Evolutionary conservation across 92 coral and sea anemone genomes (phyloP).

Genomic region (Actinostola sp.): DNA sequence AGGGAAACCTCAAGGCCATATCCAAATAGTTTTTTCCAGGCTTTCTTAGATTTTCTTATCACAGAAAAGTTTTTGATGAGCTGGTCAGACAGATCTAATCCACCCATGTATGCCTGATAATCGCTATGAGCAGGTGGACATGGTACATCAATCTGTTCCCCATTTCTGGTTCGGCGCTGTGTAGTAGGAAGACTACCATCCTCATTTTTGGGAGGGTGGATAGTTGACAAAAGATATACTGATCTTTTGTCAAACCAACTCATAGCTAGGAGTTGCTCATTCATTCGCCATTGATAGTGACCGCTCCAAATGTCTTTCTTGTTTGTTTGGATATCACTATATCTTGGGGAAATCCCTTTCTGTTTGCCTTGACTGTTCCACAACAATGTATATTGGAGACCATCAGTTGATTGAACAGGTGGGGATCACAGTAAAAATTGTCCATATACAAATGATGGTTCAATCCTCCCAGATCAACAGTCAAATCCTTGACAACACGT

Average conservation of each 20-base stretch:
- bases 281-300: constrained; percentile 25
- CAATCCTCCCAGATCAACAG: constrained; percentile 7
- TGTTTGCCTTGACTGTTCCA: constrained; percentile 41
- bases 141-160: not conserved
- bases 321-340: constrained; percentile 2
- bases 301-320: constrained; percentile 22
- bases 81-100: constrained; percentile 40
- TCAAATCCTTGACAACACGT: constrained; percentile 50
- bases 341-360: constrained; percentile 53
- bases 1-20: constrained; percentile 46
- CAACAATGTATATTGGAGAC: constrained; percentile 29
- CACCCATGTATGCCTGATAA: constrained; percentile 33
- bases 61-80: constrained; percentile 36
- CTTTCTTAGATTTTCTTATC: constrained; percentile 38
- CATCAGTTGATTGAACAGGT: constrained; percentile 42
- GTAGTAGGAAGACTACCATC: not conserved
- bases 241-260: constrained; percentile 44
- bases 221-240: constrained; percentile 47
- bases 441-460: constrained; percentile 50
- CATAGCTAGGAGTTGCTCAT: constrained; percentile 28
- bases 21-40: constrained; percentile 50
- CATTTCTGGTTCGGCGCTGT: not conserved
- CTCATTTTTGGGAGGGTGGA: constrained; percentile 47
- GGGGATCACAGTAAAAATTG: constrained; percentile 53
- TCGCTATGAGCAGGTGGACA: constrained; percentile 51